Base-by-base conservation (phyloP, 1,140 invertebrate genomes). In the Melanaphis sacchari region DNA sequence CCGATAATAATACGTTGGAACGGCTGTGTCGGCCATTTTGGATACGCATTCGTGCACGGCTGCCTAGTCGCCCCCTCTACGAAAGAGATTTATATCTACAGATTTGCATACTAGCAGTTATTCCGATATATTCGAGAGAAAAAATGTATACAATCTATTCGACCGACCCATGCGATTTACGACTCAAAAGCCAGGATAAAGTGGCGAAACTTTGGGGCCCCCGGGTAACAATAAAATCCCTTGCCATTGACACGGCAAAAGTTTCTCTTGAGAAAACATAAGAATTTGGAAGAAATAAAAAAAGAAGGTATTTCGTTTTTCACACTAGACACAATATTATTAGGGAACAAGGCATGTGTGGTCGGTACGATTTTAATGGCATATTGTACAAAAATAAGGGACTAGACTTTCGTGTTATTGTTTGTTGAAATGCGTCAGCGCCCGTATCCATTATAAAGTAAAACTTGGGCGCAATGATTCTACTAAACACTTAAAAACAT, bases 161-260 rank as follows among this genome's bases (percentile, higher is more conserved):
- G 66, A 82, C 90, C 90, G 43, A 92, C 90, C 90, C 90, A 22
- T 76, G 91, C 91, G 91, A 93, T 93, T 93, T 93, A 93, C 81
- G 91, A 41, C 91, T 84, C 4, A 81, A 52, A 93, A 82, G 15
- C 59, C 7, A 41, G 81, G 81, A 52, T 38, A 43, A 31, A n/a
- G 43, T 38, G 81, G 91, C 81, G 46, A 84, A 85, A 93, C 91
- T 93, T 82, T 11, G 81, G 66, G 21, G 81, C 66, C n/a, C 66
- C 91, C 66, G 91, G 36, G 81, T 26, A 92, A 92, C 46, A 38
- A 93, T 85, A 93, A 93, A 92, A 81, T 92, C 91, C 91, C 43
- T 82, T 26, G 15, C 22, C 81, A 84, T 93, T 52, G 91, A 93
- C 76, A 85, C 46, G 36, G 91, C 43, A 92, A 82, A 82, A 82